Base-by-base conservation (phyloP, 2,113 vertebrate species). In the Podilymbus podiceps region DNA sequence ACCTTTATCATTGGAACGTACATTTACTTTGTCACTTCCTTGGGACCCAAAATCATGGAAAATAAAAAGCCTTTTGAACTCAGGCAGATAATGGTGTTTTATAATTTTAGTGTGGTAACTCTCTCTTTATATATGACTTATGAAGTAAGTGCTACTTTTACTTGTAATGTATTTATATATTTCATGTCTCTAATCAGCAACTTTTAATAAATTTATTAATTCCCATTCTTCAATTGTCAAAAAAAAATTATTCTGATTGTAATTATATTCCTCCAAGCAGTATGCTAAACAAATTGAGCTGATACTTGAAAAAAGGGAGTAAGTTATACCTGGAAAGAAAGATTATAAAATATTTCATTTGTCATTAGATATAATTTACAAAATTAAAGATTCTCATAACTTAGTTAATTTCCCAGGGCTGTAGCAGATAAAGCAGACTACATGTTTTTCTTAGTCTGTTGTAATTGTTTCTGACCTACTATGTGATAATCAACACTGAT, bases 21-120 rank as follows among this genome's bases (percentile, higher is more conserved):
- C 88, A 97, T 99, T 93, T 99, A 98, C 97, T 99, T 99, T 94
- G 99, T 99, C 42, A 98, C 96, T 4, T 99, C 98, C 9, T 94
- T 99, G 94, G 99, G 99, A 85, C 99, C 99, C 49, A 98, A 98
- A 90, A 67, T 99, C 56, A 99, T 99, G 99, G 99, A 99, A 98
- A 99, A 99, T 96, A 98, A 98, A 96, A 99, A 99, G 75, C 98
- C 98, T 27, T 99, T 99, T 91, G 98, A 99, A 93, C 98, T 99
- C 76, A 99, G 98, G 97, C 98, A 98, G 88, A 96, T 98, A 72
- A 99, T 99, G 97, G 96, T 98, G 1, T 84, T 98, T 44, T 99
- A 99, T 97, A 99, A 99, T 98, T 99, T 99, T 88, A 59, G 97
- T 22, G 97, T 99, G 93, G 99, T 99, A 83, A 97, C 97, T 9